Evolutionary conservation across 2,797 vertebrate genomes (phyloP), one percentile per base, ranked within the genome.

Genomic region (Bufotes viridis): DNA sequence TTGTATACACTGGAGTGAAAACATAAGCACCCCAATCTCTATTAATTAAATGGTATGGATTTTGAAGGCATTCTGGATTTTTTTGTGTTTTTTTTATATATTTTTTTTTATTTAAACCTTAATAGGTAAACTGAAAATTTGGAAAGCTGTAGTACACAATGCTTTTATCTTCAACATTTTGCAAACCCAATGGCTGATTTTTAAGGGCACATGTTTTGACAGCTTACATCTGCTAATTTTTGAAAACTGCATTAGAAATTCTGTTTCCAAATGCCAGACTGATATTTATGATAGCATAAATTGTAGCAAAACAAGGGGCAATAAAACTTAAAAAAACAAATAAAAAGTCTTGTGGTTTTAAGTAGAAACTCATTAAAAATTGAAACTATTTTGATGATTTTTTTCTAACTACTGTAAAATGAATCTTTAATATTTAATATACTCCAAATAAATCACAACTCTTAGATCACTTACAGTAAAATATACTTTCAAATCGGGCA

Each of bases 1-100:
- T 26, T 78, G 55, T 80, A 87, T 87, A 72, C 85, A 87, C 85
- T 81, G 78, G 76, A 81, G 51, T 55, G 65, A 78, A 78, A 61
- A 78, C 49, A 1, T 34, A 75, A 84, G n/a, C 67, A 72, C 67
- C 82, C 67, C 67, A 83, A 72, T 57, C 65, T 29, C 72, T 63
- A 34, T 24, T 63, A 51, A n/a, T 51, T 20, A 34, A 72, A 84
- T 69, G 51, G 74, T 24, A 76, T 29, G 57, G 29, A 22, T 74
- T 76, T 76, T 55, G 51, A n/a, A 75, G 22, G 49, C 74, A 76
- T 76, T 76, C 10, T 76, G 22, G 4, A 13, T 51, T n/a, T 79
- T 78, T 57, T 55, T 79, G 29, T 34, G 29, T 34, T 34, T 34
- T 34, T 34, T 34, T 34, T 34, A 34, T 34, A 34, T 34, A 34